Evolutionary conservation across 1,140 invertebrate genomes (phyloP).

Genomic region (Elysia chlorotica): DNA sequence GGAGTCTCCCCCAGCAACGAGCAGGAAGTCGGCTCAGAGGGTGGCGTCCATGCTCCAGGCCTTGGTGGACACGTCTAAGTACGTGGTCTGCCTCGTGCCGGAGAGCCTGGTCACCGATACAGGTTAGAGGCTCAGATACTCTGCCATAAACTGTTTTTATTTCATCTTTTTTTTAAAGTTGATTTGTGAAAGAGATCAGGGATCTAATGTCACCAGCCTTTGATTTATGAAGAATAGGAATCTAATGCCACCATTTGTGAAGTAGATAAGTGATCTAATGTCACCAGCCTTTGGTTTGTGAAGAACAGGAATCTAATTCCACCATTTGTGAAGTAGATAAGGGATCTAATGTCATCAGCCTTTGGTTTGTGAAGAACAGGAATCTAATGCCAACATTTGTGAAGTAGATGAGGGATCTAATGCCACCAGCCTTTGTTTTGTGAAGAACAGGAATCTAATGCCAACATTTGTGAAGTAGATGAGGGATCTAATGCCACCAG

Average conservation of each 20-base stretch:
- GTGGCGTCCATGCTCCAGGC: not conserved
- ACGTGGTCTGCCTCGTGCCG: conserved; percentile 9
- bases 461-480: not conserved
- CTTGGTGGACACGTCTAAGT: conserved; percentile 12
- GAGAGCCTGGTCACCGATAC: not conserved
- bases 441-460: not conserved
- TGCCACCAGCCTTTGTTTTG: not conserved
- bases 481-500: not conserved
- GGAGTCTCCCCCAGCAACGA: no score
- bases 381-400: not conserved
- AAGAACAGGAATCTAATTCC: not conserved
- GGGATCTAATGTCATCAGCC: no score
- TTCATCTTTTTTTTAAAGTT: not conserved
- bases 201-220: not conserved
- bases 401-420: not conserved
- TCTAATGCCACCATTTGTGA: not conserved
- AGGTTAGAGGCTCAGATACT: not conserved
- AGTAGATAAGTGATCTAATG: no score
- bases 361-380: no score
- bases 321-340: not conserved
- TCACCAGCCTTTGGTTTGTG: no score
- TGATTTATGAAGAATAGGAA: not conserved
- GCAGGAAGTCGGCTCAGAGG: not conserved
- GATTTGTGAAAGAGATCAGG: not conserved
- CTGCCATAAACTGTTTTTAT: not conserved